Conservation (phyloP, 2,113 vertebrate species). For the Progne subis region DNA sequence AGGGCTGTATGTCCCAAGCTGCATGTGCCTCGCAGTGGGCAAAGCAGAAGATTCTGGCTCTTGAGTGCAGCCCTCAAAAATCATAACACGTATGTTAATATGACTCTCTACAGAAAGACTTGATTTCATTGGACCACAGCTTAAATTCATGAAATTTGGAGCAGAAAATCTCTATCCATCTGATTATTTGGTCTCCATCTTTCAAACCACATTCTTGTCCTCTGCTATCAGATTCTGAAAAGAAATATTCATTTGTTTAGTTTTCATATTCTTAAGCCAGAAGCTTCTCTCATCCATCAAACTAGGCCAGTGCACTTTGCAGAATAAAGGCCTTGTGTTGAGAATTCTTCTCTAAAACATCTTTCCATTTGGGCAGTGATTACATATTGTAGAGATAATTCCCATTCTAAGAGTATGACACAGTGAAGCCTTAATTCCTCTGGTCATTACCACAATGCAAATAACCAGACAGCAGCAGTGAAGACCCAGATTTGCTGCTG, state of each 20-base stretch:
- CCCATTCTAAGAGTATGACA: not conserved
- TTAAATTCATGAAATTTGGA: not conserved
- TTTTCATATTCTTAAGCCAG: not conserved
- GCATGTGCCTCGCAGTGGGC: rapidly evolving
- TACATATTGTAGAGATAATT: not conserved
- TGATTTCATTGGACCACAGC: not conserved
- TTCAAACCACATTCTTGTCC: not conserved
- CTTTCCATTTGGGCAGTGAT: not conserved
- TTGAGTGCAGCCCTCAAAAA: not conserved
- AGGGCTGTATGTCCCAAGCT: not conserved
- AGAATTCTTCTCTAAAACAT: not conserved
- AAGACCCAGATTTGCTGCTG: not conserved
- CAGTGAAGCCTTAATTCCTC: not conserved
- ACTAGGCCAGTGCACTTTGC: not conserved
- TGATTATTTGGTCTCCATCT: not conserved
- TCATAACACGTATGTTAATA: not conserved
- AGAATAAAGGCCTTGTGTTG: not conserved
- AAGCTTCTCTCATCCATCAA: not conserved
- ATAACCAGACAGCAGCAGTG: not conserved
- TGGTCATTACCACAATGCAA: not conserved
- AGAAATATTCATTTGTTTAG: not conserved
- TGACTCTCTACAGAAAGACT: not conserved
- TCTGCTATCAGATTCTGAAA: not conserved
- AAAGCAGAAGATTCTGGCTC: not conserved
- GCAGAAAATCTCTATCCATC: not conserved